Conservation (phyloP, 2,797 vertebrate species). For the Scolopax bukidnonensis region DNA sequence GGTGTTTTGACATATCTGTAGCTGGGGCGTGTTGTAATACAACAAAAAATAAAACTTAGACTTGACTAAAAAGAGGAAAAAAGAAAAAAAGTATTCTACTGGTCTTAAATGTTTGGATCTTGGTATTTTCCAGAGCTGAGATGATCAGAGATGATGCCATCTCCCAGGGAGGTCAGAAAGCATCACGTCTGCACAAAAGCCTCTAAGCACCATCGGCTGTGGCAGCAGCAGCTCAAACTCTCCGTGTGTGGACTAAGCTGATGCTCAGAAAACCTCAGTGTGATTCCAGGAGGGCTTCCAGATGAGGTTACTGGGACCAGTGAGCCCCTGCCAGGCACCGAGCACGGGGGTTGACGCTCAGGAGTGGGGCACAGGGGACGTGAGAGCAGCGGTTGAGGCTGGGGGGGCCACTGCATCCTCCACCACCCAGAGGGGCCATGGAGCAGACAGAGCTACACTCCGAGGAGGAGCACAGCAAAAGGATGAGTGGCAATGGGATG, state of each 20-base stretch:
- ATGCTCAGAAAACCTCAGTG: background rate
- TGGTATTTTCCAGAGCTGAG: background rate
- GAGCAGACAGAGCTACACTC: background rate
- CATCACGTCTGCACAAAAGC: background rate
- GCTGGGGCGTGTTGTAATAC: background rate
- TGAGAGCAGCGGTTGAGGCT: background rate
- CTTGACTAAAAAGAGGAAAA: background rate
- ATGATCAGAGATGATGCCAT: background rate
- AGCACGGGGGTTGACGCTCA: background rate
- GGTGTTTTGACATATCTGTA: background rate
- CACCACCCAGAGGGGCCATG: background rate
- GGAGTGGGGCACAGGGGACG: background rate
- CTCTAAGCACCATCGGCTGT: background rate
- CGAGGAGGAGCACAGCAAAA: background rate
- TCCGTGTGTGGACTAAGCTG: background rate
- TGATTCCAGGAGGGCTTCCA: background rate
- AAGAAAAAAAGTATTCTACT: rapidly evolving
- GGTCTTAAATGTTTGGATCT: background rate
- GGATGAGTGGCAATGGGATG: rapidly evolving
- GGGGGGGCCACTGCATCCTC: background rate
- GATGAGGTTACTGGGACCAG: background rate
- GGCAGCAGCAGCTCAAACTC: background rate
- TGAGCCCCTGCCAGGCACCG: background rate
- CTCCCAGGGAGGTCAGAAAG: background rate
- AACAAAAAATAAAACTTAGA: background rate